Evolutionary conservation across 2,113 vertebrate genomes (phyloP).

Genomic region (Daphoenositta chrysoptera): DNA sequence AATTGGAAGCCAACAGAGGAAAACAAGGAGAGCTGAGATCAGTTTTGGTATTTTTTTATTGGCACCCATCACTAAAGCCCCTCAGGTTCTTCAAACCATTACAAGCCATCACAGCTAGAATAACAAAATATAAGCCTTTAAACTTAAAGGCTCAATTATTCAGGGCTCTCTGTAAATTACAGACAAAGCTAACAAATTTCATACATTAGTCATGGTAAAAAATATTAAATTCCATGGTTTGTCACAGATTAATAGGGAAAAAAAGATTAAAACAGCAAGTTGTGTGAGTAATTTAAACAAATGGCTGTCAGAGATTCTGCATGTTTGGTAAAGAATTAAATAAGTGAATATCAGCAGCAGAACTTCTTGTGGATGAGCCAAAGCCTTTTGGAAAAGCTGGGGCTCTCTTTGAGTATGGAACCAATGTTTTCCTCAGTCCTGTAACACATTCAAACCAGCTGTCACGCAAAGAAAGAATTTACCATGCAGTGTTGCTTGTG

Average conservation of each 20-base stretch:
- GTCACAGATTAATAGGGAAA: conserved; percentile 62
- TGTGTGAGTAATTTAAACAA: conserved; percentile 54
- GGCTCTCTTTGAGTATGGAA: background rate
- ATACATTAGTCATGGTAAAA: conserved; percentile 67
- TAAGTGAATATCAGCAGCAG: conserved; percentile 39
- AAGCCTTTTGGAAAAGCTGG: conserved; percentile 19
- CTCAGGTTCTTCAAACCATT: conserved; percentile 34
- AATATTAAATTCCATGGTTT: conserved; percentile 65
- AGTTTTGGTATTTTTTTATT: background rate
- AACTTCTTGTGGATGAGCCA: conserved; percentile 47
- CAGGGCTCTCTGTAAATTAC: conserved; percentile 49
- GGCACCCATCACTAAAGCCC: conserved; percentile 4
- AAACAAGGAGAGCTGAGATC: background rate
- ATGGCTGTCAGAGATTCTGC: conserved; percentile 48
- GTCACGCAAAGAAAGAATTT: conserved; percentile 24
- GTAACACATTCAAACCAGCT: conserved; percentile 32
- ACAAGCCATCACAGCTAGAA: conserved; percentile 30
- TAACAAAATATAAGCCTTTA: conserved; percentile 54
- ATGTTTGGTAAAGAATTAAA: conserved; percentile 52
- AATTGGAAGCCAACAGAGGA: background rate
- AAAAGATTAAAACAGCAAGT: conserved; percentile 50
- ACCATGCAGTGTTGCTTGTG: background rate
- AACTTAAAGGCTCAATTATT: conserved; percentile 56
- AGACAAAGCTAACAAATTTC: conserved; percentile 66
- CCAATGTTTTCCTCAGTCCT: background rate